Evolutionary conservation across 2,797 vertebrate genomes (phyloP).

Genomic region (Hypotaenidia okinawae): DNA sequence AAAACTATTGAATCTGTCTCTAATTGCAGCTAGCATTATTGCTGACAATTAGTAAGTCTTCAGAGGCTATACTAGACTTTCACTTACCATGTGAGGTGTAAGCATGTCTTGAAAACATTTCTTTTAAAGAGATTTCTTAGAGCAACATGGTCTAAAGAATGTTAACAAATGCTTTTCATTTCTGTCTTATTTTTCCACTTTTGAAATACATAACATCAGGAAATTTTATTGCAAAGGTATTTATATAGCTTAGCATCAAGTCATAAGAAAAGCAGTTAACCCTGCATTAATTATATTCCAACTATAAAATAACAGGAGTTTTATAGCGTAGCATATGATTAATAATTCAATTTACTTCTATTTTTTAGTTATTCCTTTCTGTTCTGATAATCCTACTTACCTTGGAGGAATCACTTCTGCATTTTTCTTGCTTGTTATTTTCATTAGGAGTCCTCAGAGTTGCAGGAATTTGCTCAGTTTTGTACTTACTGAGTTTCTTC

Average conservation of each 20-base stretch:
- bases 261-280: background rate
- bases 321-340: background rate
- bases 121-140: background rate
- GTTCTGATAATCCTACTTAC: slow-evolving; percentile 42
- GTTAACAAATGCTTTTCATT: background rate
- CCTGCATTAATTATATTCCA: background rate
- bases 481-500: slow-evolving; percentile 37
- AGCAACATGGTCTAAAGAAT: background rate
- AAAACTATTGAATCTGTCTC: background rate
- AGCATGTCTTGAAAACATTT: background rate
- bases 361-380: background rate
- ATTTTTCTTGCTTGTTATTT: slow-evolving; percentile 10
- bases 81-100: accelerated
- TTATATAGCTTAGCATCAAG: background rate
- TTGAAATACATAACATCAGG: background rate
- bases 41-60: background rate
- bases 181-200: background rate
- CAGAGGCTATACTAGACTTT: background rate
- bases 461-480: slow-evolving; percentile 30
- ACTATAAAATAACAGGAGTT: background rate
- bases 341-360: background rate
- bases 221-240: background rate
- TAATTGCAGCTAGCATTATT: background rate
- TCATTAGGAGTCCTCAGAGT: slow-evolving; percentile 15
- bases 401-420: slow-evolving; percentile 34